Conservation (phyloP, 2,888 invertebrate genomes). For the Lathronympha strigana region DNA sequence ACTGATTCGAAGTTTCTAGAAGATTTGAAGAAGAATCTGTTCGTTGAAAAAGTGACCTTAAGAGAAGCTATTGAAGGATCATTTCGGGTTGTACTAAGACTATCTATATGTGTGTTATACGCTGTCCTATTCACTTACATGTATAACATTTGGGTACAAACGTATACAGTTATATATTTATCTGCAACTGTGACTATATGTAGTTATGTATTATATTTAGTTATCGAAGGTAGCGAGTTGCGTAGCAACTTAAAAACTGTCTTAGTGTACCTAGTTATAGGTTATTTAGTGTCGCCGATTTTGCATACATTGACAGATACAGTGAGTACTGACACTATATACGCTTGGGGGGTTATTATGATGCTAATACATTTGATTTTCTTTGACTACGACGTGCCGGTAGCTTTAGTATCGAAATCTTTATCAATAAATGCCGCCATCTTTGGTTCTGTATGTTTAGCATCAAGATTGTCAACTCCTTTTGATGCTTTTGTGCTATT, state of each 20-base stretch:
- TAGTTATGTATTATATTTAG: constrained; percentile 86
- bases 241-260: constrained; percentile 90
- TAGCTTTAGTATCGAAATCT: constrained; percentile 95
- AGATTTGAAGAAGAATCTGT: constrained; percentile 92
- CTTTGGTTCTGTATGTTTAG: constrained; percentile 97
- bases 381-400: constrained; percentile 95
- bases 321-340: constrained; percentile 98
- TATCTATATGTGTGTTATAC: constrained; percentile 90
- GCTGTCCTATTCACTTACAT: constrained; percentile 89
- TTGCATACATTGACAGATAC: constrained; percentile 97
- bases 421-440: constrained; percentile 97
- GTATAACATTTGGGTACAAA: constrained; percentile 87
- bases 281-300: constrained; percentile 95
- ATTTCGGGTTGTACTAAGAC: constrained; percentile 90
- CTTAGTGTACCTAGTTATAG: constrained; percentile 92
- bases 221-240: constrained; percentile 57
- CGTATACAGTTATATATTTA: constrained; percentile 85
- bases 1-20: constrained; percentile 94
- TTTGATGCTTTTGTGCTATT: constrained; percentile 95
- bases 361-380: constrained; percentile 94
- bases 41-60: constrained; percentile 89
- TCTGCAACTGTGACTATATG: constrained; percentile 82
- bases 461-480: constrained; percentile 94
- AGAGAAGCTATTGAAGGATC: constrained; percentile 89
- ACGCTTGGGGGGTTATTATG: constrained; percentile 95